phyloP scores from a whole-genome alignment of 1,140 invertebrate species.

The Bacillus rossius region DNA sequence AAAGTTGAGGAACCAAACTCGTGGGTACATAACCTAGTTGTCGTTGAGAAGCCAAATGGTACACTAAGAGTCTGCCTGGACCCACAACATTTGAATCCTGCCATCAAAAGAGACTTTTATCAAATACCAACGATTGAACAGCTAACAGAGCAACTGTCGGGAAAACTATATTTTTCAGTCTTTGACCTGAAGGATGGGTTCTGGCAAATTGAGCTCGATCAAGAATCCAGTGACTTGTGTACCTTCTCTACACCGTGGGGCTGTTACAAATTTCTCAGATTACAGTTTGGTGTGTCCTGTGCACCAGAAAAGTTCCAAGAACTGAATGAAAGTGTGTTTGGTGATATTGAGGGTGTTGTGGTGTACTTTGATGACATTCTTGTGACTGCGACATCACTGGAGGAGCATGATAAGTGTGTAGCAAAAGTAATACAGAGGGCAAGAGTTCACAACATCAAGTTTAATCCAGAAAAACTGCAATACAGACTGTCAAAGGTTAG shows the following conservation, averaged over 20 bases:
- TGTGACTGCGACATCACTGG: constrained; percentile 25
- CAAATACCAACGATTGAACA: constrained; percentile 8
- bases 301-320: constrained; percentile 13
- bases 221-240: constrained; percentile 22
- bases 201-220: constrained; percentile 38
- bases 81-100: constrained; percentile 12
- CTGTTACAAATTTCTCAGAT: constrained; percentile 2
- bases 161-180: constrained; percentile 40
- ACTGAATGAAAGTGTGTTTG: constrained; percentile 4
- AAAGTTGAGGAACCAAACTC: constrained; percentile 12
- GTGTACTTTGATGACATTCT: constrained; percentile 38
- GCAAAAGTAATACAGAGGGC: constrained; percentile 29
- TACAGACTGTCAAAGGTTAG: constrained; percentile 33
- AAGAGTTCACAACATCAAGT: constrained; percentile 29
- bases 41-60: constrained; percentile 12
- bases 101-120: constrained; percentile 11
- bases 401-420: constrained; percentile 31
- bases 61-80: constrained; percentile 10
- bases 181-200: constrained; percentile 44
- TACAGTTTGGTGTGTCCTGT: constrained; percentile 12
- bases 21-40: constrained; percentile 7
- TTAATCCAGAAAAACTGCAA: constrained; percentile 37
- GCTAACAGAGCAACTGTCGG: constrained; percentile 30
- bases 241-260: constrained; percentile 5
- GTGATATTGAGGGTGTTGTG: constrained; percentile 31